phyloP scores from a whole-genome alignment of 2,888 invertebrate genomes.

The Gryllus longicercus region DNA sequence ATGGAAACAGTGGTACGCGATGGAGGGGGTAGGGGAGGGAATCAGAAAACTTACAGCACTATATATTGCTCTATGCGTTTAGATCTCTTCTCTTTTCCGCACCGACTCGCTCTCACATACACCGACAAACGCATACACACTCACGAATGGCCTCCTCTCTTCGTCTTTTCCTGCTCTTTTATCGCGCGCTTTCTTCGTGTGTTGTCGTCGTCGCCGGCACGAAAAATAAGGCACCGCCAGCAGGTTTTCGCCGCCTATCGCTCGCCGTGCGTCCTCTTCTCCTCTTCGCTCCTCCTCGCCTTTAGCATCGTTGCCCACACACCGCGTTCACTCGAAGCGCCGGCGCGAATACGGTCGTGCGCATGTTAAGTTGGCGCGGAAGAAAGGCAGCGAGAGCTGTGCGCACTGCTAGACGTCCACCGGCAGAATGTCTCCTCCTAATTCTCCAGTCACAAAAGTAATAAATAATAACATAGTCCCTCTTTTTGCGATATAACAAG shows the following conservation, averaged over 20 bases:
- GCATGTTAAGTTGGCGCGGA: background rate
- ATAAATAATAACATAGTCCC: constrained; percentile 65
- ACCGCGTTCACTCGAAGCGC: background rate
- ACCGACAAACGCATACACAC: background rate
- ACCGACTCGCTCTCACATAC: constrained; percentile 21
- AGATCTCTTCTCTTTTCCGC: constrained; percentile 21
- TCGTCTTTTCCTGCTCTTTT: constrained; percentile 19
- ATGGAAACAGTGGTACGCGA: constrained; percentile 8
- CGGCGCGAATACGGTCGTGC: constrained; percentile 2
- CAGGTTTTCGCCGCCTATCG: background rate
- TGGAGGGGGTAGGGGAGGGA: constrained; percentile 27
- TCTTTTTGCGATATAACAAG: background rate
- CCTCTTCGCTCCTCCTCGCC: background rate
- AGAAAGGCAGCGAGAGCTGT: background rate
- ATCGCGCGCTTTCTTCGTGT: constrained; percentile 18
- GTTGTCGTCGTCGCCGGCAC: background rate
- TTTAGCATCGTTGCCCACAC: background rate
- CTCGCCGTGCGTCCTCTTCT: constrained; percentile 17
- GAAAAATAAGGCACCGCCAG: background rate
- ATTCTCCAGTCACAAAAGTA: constrained; percentile 65
- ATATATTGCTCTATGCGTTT: constrained; percentile 26
- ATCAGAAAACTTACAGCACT: constrained; percentile 31
- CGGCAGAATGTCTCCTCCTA: constrained; percentile 28
- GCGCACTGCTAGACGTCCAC: background rate
- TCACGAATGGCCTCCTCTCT: constrained; percentile 10